These are phyloP conservation scores for Acrocera orbiculus DNA, from an alignment of 2,888 invertebrate species.

Conservation along the genomic window DNA sequence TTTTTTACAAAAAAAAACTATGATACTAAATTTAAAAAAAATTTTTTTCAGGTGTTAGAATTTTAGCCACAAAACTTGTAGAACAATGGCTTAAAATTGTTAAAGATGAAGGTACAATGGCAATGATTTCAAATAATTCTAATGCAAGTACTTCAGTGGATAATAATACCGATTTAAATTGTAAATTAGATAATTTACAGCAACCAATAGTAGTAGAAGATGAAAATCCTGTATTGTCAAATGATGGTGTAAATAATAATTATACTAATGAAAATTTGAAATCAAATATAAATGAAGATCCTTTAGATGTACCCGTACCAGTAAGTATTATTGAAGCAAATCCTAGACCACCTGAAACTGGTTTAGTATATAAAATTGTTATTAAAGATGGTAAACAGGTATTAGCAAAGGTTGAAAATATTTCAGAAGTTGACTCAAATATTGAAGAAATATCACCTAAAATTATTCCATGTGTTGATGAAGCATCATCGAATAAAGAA, in stretches of 20 bases:
- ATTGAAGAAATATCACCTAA: background rate
- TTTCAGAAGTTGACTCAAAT: slow-evolving; percentile 7
- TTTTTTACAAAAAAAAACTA: no score
- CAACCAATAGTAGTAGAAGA: no score
- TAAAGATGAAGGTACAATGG: slow-evolving; percentile 63
- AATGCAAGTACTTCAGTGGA: no score
- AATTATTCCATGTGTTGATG: slow-evolving; percentile 4
- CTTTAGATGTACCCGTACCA: background rate
- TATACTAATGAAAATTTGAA: background rate
- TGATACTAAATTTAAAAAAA: no score
- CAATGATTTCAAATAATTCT: no score
- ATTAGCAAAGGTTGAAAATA: slow-evolving; percentile 30
- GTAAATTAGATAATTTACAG: no score
- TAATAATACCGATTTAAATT: no score
- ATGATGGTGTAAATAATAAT: background rate
- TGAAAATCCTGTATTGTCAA: background rate
- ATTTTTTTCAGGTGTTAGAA: slow-evolving; percentile 49
- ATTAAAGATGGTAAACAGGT: slow-evolving; percentile 57
- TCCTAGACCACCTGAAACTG: slow-evolving; percentile 13
- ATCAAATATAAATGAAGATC: no score
- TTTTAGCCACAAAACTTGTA: slow-evolving; percentile 62
- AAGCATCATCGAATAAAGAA: slow-evolving; percentile 17
- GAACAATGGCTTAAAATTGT: slow-evolving; percentile 83
- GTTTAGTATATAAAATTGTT: slow-evolving; percentile 43
- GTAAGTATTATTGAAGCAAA: slow-evolving; percentile 9